Percentiles rank a stretch among this genome's conserved stretches.
Evolutionary conservation across 1,140 invertebrate species (phyloP).

Genomic region (Cyrtorhinus lividipennis): DNA sequence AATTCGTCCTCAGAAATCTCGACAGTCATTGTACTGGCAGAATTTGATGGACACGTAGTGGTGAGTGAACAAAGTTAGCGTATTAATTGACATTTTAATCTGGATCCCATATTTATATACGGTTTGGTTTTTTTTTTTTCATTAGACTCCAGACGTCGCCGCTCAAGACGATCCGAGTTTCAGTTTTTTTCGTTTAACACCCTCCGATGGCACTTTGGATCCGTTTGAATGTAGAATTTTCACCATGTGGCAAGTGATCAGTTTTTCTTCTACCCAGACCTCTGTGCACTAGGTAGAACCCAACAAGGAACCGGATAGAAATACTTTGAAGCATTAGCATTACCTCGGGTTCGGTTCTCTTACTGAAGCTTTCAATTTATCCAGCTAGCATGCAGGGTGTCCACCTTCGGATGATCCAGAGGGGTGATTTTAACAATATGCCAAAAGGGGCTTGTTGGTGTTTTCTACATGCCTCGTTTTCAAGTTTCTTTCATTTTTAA

Average conservation of each 20-base stretch:
- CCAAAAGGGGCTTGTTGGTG: background rate
- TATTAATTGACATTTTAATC: too few relatives aligned
- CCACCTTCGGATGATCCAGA: background rate
- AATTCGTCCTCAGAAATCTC: constrained; percentile 25
- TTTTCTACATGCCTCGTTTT: too few relatives aligned
- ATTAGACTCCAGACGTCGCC: background rate
- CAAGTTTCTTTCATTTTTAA: too few relatives aligned
- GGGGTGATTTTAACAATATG: background rate
- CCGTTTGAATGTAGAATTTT: constrained; percentile 27
- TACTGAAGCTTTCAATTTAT: background rate
- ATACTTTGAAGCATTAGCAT: background rate
- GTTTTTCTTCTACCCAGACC: too few relatives aligned
- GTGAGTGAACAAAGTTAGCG: too few relatives aligned
- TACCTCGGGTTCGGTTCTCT: background rate
- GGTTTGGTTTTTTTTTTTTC: too few relatives aligned
- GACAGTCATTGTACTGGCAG: background rate
- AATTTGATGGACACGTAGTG: background rate
- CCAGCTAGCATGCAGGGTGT: background rate
- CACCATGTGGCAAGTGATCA: constrained; percentile 25
- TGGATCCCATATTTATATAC: too few relatives aligned
- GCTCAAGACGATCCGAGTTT: constrained; percentile 21
- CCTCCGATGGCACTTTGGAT: constrained; percentile 26
- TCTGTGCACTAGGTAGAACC: too few relatives aligned
- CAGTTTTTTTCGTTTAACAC: constrained; percentile 25
- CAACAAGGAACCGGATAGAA: too few relatives aligned